Conservation (phyloP, 2,888 invertebrate genomes). For the Apotomis capreana region DNA sequence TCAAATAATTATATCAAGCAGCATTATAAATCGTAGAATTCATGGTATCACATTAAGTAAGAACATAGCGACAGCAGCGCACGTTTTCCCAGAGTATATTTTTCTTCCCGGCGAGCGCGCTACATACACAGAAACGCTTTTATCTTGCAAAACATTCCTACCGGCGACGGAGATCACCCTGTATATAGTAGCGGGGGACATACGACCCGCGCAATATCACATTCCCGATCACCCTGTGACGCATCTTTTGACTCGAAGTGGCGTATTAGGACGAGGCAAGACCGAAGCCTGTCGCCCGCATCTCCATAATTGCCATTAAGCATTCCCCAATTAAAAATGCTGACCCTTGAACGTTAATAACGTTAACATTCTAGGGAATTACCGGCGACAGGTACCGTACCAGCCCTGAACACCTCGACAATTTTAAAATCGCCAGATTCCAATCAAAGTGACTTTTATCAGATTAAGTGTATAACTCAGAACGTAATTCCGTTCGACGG, state of each 20-base stretch:
- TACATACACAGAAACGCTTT: constrained; percentile 40
- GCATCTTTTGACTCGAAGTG: not conserved
- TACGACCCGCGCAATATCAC: constrained; percentile 4
- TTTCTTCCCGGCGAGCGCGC: constrained; percentile 34
- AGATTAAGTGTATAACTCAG: constrained; percentile 41
- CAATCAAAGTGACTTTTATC: constrained; percentile 42
- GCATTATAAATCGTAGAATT: not conserved
- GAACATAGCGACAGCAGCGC: constrained; percentile 2
- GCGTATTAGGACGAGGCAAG: not conserved
- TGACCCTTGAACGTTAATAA: not conserved
- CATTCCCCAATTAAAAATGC: constrained; percentile 13
- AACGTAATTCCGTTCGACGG: constrained; percentile 39
- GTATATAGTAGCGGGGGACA: not conserved
- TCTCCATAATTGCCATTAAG: constrained; percentile 7
- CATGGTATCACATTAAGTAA: constrained; percentile 29
- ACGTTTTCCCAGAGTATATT: constrained; percentile 25
- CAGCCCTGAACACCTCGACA: constrained; percentile 22
- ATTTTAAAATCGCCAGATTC: constrained; percentile 38
- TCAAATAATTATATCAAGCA: constrained; percentile 6
- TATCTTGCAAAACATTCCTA: constrained; percentile 36
- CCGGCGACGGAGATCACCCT: constrained; percentile 24
- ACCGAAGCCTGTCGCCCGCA: not conserved
- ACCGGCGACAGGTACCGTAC: constrained; percentile 15
- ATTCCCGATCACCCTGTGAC: constrained; percentile 18
- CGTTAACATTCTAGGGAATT: constrained; percentile 21